These are phyloP conservation scores for Drosophila paulistorum DNA, from an alignment of 1,140 invertebrate species.

Conservation along the genomic window DNA sequence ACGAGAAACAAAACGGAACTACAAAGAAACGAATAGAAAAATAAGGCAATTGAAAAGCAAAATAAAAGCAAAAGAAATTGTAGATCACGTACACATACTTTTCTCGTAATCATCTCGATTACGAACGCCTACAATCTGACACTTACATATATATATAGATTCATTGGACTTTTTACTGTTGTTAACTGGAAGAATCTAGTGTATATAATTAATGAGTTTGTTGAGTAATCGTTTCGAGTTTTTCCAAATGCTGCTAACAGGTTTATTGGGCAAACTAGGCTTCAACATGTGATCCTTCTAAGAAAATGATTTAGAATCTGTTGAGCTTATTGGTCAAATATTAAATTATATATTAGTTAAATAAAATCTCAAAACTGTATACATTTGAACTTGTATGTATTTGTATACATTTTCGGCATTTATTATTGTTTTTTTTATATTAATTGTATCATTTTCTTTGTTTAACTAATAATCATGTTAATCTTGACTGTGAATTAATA, in stretches of 20 bases:
- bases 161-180: conserved; percentile 23
- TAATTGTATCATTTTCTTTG: no score
- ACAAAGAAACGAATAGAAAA: conserved; percentile 26
- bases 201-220: not conserved
- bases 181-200: conserved; percentile 28
- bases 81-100: conserved; percentile 38
- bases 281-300: not conserved
- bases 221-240: not conserved
- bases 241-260: not conserved
- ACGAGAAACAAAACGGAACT: conserved; percentile 69
- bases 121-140: conserved; percentile 45
- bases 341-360: no score
- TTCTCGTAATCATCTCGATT: conserved; percentile 61
- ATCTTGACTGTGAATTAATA: no score
- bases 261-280: not conserved
- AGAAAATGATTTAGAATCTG: not conserved
- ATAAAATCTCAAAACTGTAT: no score
- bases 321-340: not conserved
- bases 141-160: conserved; percentile 2
- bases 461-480: no score
- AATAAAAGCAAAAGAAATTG: conserved; percentile 47
- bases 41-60: conserved; percentile 35
- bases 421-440: no score
- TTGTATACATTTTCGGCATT: no score
- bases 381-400: no score